Evolutionary conservation across 2,797 vertebrate genomes (phyloP).

Genomic region (Tarsius wallacei): DNA sequence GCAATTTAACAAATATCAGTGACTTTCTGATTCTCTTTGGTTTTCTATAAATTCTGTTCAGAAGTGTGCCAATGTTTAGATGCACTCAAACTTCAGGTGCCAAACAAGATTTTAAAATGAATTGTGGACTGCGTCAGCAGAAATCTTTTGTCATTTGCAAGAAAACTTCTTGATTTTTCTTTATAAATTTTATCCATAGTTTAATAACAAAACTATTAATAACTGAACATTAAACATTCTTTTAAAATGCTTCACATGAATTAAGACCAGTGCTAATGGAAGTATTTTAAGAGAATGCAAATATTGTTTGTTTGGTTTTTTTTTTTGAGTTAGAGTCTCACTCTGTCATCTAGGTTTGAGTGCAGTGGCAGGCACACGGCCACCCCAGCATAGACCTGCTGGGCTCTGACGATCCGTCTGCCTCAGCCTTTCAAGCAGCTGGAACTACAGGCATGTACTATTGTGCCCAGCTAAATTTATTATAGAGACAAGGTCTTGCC

Average conservation of each 20-base stretch:
- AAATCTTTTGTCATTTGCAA: background rate
- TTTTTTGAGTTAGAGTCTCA: too few species aligned
- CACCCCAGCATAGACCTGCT: too few species aligned
- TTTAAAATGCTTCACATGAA: background rate
- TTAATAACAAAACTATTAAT: background rate
- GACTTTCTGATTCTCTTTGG: background rate
- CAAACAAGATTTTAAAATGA: background rate
- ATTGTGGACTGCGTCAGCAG: background rate
- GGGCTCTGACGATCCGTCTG: too few species aligned
- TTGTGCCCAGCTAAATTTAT: too few species aligned
- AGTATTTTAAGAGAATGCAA: background rate
- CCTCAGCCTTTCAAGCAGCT: too few species aligned
- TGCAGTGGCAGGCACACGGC: too few species aligned
- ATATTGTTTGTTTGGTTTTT: rapidly evolving
- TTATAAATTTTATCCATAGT: background rate
- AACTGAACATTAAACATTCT: background rate
- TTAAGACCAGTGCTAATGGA: background rate
- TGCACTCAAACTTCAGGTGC: background rate
- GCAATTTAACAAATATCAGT: slow-evolving; percentile 53
- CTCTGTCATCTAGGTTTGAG: too few species aligned
- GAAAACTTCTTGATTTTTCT: background rate
- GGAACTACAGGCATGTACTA: too few species aligned
- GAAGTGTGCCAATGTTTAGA: background rate
- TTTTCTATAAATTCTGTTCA: background rate
- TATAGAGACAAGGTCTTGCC: too few species aligned